These are phyloP conservation scores for Sebastes umbrosus DNA, from an alignment of 2,797 vertebrate species.

Conservation along the genomic window DNA sequence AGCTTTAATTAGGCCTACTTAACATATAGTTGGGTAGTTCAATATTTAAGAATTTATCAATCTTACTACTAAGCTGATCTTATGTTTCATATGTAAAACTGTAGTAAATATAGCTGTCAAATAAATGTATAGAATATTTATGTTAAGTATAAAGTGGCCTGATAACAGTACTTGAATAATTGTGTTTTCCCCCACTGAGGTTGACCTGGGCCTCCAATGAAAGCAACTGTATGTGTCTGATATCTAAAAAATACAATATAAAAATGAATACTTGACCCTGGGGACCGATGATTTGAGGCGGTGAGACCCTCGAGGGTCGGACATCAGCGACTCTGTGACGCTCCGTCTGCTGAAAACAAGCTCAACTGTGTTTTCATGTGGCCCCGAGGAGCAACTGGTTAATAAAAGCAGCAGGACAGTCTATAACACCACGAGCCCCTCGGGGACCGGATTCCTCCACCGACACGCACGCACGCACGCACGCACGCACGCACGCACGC, in stretches of 20 bases:
- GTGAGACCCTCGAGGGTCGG: not conserved
- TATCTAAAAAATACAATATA: not conserved
- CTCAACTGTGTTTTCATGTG: constrained; percentile 40
- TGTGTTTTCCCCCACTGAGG: no score
- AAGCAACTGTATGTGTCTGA: not conserved
- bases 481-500: not conserved
- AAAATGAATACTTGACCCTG: not conserved
- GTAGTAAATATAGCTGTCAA: not conserved
- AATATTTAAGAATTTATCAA: not conserved
- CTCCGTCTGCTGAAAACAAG: constrained; percentile 51
- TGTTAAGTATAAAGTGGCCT: not conserved
- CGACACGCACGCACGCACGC: not conserved
- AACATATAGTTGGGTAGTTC: not conserved
- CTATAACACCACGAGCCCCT: constrained; percentile 28
- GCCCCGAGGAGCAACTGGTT: constrained; percentile 50
- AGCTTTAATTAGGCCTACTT: not conserved
- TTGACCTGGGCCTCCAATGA: not conserved
- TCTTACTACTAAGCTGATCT: not conserved
- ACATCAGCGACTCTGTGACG: not conserved
- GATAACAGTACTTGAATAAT: not conserved
- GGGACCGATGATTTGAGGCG: not conserved
- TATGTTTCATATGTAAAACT: not conserved
- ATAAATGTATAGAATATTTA: not conserved
- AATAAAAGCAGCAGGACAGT: constrained; percentile 60
- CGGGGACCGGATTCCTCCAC: constrained; percentile 9